Percentiles rank a stretch among this genome's conserved stretches.
Conservation (phyloP, 1,140 invertebrate genomes). For the Phymastichus coffea region DNA sequence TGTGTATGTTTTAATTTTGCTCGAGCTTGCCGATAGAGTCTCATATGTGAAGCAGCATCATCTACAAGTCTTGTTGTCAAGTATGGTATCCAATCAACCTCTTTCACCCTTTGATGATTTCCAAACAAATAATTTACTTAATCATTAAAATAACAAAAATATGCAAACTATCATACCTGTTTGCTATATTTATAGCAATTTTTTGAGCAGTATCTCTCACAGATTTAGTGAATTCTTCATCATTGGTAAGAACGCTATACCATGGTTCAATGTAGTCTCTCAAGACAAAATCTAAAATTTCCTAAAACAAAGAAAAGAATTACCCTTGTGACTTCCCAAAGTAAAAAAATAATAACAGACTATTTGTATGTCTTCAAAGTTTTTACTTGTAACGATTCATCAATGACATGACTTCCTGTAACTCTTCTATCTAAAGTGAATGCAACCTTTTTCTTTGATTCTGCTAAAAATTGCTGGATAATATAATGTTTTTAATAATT, state of each 20-base stretch:
- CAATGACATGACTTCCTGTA: slow-evolving; percentile 69
- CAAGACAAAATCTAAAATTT: slow-evolving; percentile 73
- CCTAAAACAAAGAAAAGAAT: slow-evolving; percentile 40
- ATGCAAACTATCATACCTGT: no score
- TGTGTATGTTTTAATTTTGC: slow-evolving; percentile 60
- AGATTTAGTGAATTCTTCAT: slow-evolving; percentile 60
- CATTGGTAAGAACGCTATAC: slow-evolving; percentile 63
- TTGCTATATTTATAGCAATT: slow-evolving; percentile 61
- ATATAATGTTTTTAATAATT: not conserved
- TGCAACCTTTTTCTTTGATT: slow-evolving; percentile 45
- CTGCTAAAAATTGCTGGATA: slow-evolving; percentile 44
- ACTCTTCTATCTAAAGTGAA: slow-evolving; percentile 59
- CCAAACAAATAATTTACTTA: slow-evolving; percentile 14
- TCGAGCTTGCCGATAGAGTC: slow-evolving; percentile 76
- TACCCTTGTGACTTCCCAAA: no score
- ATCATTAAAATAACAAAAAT: slow-evolving; percentile 5
- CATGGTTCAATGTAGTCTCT: slow-evolving; percentile 80
- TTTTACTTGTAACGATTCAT: slow-evolving; percentile 66
- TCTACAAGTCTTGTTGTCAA: slow-evolving; percentile 85
- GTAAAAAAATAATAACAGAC: not conserved
- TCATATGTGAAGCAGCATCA: slow-evolving; percentile 85
- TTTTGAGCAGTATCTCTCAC: slow-evolving; percentile 61
- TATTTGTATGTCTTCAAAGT: no score
- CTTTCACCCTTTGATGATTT: slow-evolving; percentile 68
- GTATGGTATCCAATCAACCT: slow-evolving; percentile 86